Evolutionary conservation across 2,113 vertebrate genomes (phyloP), one percentile per base, ranked within the genome.

Genomic region (Peromyscus leucopus): DNA sequence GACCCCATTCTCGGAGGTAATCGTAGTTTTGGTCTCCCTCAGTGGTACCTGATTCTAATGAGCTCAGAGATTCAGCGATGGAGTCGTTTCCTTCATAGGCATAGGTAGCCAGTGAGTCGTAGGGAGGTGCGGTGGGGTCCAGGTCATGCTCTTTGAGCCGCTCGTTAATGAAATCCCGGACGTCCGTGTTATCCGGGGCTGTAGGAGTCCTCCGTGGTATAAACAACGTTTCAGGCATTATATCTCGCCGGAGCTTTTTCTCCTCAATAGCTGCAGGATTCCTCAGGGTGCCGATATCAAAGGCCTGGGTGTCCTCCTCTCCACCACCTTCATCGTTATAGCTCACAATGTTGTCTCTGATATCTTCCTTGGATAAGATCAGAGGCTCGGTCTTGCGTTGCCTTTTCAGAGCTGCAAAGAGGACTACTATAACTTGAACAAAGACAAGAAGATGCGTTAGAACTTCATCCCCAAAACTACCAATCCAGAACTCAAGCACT

Each of bases 231-330:
- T 99, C 99, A 0, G 99, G 99, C 36, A 99, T 98, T 97, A 99
- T 99, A 97, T 99, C 99, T 97, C 99, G 98, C 15, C 99, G 99
- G 26, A 99, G 99, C 98, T 99, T 99, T 97, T 99, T 99, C 36
- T 99, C 99, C 89, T 99, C 99, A 0, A 99, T 99, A 78, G 99
- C 99, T 57, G 99, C 99, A 2, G 99, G 99, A 96, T 99, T 99
- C 97, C 99, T 98, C 98, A 99, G 99, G 0, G 99, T 99, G 96
- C 99, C 99, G 1, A 99, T 99, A 97, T 99, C 99, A 97, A 99
- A 99, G 98, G 99, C 99, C 98, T 99, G 99, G 0, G 99, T 99
- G 98, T 99, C 99, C 97, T 99, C 99, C 98, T 99, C 99, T 88
- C 99, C 99, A 0, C 99, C 99, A 0, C 99, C 99, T 97, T 99